Base-by-base conservation (phyloP, 2,888 invertebrate species). In the Luperina testacea region DNA sequence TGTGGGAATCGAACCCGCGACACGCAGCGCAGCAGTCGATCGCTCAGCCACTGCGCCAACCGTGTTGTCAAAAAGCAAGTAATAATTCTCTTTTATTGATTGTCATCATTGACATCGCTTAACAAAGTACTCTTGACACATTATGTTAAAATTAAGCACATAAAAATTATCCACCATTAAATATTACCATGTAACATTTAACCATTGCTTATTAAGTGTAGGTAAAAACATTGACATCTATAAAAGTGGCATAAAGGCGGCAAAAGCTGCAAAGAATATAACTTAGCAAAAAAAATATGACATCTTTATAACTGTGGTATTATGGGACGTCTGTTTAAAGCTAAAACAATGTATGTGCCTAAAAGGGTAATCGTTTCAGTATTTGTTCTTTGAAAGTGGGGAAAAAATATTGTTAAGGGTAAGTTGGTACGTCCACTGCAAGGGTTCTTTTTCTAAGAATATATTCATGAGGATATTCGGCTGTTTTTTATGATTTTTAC, bases 101-200 rank as follows among this genome's bases (percentile, higher is more conserved):
- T 53, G 27, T 53, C 32, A 71, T 76, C 20, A 53, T 61, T 53
- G 59, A 48, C 17, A 77, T 70, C 42, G 20, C 9, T 15, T 3
- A 32, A 75, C 20, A 76, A 76, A 81, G 32, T 20, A 20, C 13
- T 51, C 32, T 38, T 57, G 42, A 81, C 64, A 65, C n/a, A 77
- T 64, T 73, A 71, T 59, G 59, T 13, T 57, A 67, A 77, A 72
- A 32, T 71, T 15, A 32, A 51, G 9, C n/a, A 68, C 70, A 75
- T 85, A 38, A 67, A 83, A 84, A 85, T 84, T 85, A 84, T 84
- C 72, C 17, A 13, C 63, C 24, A 67, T 75, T 75, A 61, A 73
- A 27, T 38, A 75, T 80, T 64, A 75, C 20, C 68, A 69, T 73
- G 24, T 79, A 69, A 74, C 82, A 82, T 85, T 76, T 80, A 51